Base-by-base conservation (phyloP, 2,113 vertebrate genomes). In the Sula dactylatra region DNA sequence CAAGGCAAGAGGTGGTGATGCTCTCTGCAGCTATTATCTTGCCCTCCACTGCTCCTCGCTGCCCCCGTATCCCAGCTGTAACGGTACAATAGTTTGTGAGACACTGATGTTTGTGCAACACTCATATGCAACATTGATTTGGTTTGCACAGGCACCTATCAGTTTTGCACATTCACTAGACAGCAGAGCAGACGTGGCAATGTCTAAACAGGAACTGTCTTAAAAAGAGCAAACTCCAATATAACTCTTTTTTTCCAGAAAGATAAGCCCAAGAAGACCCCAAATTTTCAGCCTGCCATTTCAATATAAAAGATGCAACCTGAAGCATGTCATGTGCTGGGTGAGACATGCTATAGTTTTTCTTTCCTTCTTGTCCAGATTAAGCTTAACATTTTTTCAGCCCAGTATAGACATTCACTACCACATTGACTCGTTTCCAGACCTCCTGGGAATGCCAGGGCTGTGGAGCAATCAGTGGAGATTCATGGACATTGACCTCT, bases 91-190 rank as follows among this genome's bases (percentile, higher is more conserved):
- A 25, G 69, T 21, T 81, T 0, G 7, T 6, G 61, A 36, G 64
- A 44, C 76, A 14, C 20, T 4, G 5, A 55, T 17, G 40, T 40
- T 38, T n/a, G 12, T 44, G 86, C 49, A 27, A 72, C 47, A 24
- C 0, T 2, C 3, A 9, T 2, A 0, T 6, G 32, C 1, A 4
- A 38, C 61, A 56, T 5, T 0, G 0, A 3, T 67, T 82, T 47
- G 17, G 40, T 74, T 45, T 54, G 56, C 52, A 40, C 45, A 38
- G n/a, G 31, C 77, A 66, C n/a, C 38, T 62, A 9, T n/a, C 67
- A 31, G 0, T 74, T 40, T 52, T 42, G 22, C 59, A 25, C 1
- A 0, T 14, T 78, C 42, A 7, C 52, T 16, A 4, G 4, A 1
- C 40, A 55, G 56, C 55, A 86, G 34, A 74, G 56, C 65, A 80